Evolutionary conservation across 1,140 invertebrate genomes (phyloP), one percentile per base, ranked within the genome.

Genomic region (Neodiprion virginianus): DNA sequence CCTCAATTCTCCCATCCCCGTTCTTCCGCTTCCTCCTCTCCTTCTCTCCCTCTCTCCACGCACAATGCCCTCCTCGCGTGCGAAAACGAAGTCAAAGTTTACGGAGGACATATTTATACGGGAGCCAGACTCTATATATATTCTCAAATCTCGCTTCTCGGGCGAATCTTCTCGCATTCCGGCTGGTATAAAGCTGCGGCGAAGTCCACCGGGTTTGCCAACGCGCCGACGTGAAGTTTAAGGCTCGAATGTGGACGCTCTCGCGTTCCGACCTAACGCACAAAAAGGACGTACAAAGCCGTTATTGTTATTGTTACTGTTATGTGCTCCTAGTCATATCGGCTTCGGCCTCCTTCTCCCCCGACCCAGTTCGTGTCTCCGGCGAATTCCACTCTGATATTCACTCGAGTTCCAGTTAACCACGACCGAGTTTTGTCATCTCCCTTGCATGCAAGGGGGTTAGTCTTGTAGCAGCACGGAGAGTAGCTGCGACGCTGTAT

Each of bases 51-150:
- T 53, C 50, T 68, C 67, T 67, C 61, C 72, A 66, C 72, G 69
- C 49, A 74, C 53, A 69, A 70, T 76, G 76, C 53, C 53, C 74
- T 74, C 79, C 66, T 72, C 67, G 65, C 68, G 66, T 79, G 75
- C 71, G 65, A 61, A 12, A 47, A 12, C 65, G 49, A 23, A 76
- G 49, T 49, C 50, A 48, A 73, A 76, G 72, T 61, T 61, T 61
- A 61, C 53, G 53, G 53, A 12, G 53, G 28, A 40, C 28, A 61
- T 61, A 61, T 61, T 61, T 61, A 61, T 61, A 61, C 53, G 53
- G 2, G 53, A 12, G 53, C 53, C 11, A 61, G 53, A 11, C 53
- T 61, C 53, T 61, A 11, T 40, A 11, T 61, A 61, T 11, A 61
- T 61, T 8, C 53, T n/a, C 53, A 61, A 61, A n/a, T 61, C 53